Base-by-base conservation (phyloP, 2,888 invertebrate species). In the Athetis lepigone region DNA sequence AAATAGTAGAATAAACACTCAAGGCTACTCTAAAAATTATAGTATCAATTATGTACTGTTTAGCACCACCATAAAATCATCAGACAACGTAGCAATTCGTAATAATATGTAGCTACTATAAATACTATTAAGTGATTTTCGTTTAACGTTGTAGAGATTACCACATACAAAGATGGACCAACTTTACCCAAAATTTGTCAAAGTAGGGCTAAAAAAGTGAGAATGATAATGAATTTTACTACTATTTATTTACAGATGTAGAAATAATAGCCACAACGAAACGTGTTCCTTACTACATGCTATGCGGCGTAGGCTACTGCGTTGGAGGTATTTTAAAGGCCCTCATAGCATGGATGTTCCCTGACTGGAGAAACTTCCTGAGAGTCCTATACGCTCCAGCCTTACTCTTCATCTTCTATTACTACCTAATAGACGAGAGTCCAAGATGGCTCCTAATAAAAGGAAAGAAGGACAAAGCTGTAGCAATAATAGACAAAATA, bases 401-500 rank as follows among this genome's bases (percentile, higher is more conserved):
- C 0, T 84, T 97, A 8, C 85, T 97, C 0, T 96, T 97, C 69
- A 84, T 97, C 47, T 86, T 95, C 5, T 97, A 97, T 80, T 95
- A 96, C 45, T 97, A 96, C 94, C 79, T 96, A 0, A 89, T 97
- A 40, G 97, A 97, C 5, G 97, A 97, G 88, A 97, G 97, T 54
- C 95, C 97, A n/a, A 95, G 98, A 82, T 98, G 98, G 98, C 93
- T 98, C 4, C 88, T 97, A n/a, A 96, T 96, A 19, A 96, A 96
- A 85, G 96, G 96, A 4, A 95, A 95, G 69, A 95, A 96, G 64
- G 95, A 96, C 0, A 93, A 96, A 82, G 97, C 97, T 0, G 93
- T 96, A 64, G 85, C 84, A 2, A 95, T 97, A n/a, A 87, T 97
- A 45, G 90, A 95, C 13, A 96, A 95, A 76, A 96, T 97, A 18